phyloP scores from a whole-genome alignment of 2,113 vertebrate genomes.

The Passer montanus region DNA sequence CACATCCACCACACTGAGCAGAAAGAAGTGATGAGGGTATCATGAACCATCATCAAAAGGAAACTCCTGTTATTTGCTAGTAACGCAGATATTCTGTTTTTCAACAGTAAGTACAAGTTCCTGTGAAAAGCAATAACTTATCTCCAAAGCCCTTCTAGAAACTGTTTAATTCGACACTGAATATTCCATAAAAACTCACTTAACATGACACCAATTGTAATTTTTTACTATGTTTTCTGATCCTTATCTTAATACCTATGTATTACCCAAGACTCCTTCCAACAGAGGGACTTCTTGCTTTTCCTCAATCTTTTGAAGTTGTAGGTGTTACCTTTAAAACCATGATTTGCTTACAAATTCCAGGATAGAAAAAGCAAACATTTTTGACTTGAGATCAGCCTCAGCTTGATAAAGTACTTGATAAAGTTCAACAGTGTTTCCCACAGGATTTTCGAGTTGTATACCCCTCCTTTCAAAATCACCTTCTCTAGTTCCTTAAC shows the following conservation, averaged over 20 bases:
- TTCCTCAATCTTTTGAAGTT: neutral
- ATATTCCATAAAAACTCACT: neutral
- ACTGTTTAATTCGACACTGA: neutral
- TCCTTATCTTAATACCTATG: too few species aligned
- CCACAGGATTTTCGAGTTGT: neutral
- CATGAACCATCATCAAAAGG: fast-evolving
- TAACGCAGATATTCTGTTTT: neutral
- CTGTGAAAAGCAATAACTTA: neutral
- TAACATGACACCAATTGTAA: fast-evolving
- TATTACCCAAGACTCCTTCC: neutral
- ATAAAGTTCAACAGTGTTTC: neutral
- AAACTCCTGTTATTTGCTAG: neutral
- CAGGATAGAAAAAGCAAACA: neutral
- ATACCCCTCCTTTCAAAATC: neutral
- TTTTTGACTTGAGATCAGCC: neutral
- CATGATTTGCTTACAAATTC: neutral
- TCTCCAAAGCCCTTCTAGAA: too few species aligned
- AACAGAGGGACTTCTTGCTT: neutral
- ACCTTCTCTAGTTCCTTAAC: neutral
- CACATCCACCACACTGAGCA: fast-evolving
- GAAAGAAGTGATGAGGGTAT: neutral
- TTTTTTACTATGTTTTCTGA: neutral
- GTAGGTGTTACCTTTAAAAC: neutral
- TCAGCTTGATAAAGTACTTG: neutral
- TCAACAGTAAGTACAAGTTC: neutral